Evolutionary conservation across 2,113 vertebrate genomes (phyloP), one percentile per base, ranked within the genome.

Genomic region (Colius striatus): DNA sequence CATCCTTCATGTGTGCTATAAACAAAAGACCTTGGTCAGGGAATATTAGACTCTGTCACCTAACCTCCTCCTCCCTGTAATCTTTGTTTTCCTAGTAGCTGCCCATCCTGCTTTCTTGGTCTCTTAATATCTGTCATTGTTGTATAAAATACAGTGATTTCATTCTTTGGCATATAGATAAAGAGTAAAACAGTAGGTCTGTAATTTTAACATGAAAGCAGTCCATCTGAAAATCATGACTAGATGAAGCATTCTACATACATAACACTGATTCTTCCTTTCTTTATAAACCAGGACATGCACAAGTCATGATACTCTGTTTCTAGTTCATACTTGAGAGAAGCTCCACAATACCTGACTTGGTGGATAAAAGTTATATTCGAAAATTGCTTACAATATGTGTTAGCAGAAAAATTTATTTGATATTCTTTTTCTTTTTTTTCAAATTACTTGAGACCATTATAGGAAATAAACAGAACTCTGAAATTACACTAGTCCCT

Each of bases 81-180:
- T 38, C 13, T 25, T 9, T 4, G 14, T 14, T 71, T 57, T 90
- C 30, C 26, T 55, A 7, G 2, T 62, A 16, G 5, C 26, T 67
- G 9, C 5, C 10, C 21, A 32, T 5, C 2, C 1, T 30, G 18
- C 0, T 1, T n/a, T 82, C 25, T 92, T 80, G 2, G 10, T 58
- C 11, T 57, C 16, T 72, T 38, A 27, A 32, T 58, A 18, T 30
- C 6, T 48, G 3, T 4, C 1, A 20, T 68, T 62, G 79, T 54
- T 62, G 7, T 76, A 54, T 29, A 29, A 87, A 67, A 16, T 45
- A 30, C 11, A 58, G 11, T 16, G 30, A 48, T 61, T 71, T 25
- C 6, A 13, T 38, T 58, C 6, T 38, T 92, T 62, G 10, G 3
- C 30, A 63, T 34, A 19, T 34, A 30, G 34, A 30, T 26, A 22